These are phyloP conservation scores for Champsocephalus gunnari DNA, from an alignment of 2,797 vertebrate species.

Conservation along the genomic window DNA sequence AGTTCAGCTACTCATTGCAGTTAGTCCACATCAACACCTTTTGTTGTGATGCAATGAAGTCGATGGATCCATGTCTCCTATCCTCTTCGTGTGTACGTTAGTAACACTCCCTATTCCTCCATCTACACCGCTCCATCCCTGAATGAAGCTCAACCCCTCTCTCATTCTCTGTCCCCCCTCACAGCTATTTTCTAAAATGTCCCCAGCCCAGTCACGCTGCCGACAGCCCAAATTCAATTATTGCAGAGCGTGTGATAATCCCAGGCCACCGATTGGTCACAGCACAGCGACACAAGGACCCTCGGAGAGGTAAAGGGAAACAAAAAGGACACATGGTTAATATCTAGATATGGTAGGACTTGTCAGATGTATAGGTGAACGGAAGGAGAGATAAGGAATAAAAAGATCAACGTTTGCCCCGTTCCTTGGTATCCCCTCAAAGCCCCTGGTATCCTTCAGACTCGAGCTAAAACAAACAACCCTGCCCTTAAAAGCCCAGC, in stretches of 20 bases:
- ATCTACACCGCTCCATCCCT: conserved; percentile 7
- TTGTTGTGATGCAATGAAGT: no score
- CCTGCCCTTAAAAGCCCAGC: conserved; percentile 63
- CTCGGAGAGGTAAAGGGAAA: neutral
- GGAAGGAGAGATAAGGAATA: conserved; percentile 27
- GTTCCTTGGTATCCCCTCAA: conserved; percentile 51
- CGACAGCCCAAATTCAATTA: conserved; percentile 76
- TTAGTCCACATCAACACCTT: no score
- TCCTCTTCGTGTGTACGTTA: conserved; percentile 7
- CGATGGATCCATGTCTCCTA: neutral
- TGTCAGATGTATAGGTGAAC: conserved; percentile 8
- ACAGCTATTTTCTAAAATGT: conserved; percentile 19
- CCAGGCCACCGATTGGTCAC: conserved; percentile 67
- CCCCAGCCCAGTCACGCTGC: conserved; percentile 59
- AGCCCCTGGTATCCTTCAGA: conserved; percentile 64
- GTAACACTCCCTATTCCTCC: neutral
- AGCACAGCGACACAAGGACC: conserved; percentile 19
- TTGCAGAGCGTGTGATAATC: conserved; percentile 65
- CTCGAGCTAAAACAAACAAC: conserved; percentile 74
- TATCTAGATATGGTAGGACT: conserved; percentile 3
- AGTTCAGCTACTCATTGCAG: no score
- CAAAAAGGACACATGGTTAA: conserved; percentile 13
- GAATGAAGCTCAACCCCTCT: conserved; percentile 27
- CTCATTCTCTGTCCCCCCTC: conserved; percentile 18
- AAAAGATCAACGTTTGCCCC: conserved; percentile 32